Evolutionary conservation across 2,113 vertebrate genomes (phyloP), one percentile per base, ranked within the genome.

Genomic region (Stictonetta naevosa): DNA sequence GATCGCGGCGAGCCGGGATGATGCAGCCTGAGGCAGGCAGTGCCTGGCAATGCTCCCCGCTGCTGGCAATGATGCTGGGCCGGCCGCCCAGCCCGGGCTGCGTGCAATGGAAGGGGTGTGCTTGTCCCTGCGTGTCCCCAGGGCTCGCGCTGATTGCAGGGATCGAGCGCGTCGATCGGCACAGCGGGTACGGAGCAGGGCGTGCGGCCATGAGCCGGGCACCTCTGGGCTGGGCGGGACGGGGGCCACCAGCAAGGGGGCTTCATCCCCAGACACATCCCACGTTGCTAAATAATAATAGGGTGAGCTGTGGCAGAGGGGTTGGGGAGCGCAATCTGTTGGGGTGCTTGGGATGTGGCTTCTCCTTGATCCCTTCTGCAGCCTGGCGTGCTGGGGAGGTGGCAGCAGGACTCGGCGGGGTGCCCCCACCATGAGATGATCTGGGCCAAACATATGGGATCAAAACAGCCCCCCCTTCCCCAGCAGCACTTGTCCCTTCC

Each of bases 91-190:
- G 34, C 60, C 60, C 40, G 86, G 92, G 46, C 91, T 36, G 23
- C 1, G 3, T 87, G 96, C 93, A 77, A 95, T 95, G 96, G 96
- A 95, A 97, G 96, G 95, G 93, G 68, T 67, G 82, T 52, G 68
- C 64, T 91, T 48, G 83, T 95, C 90, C 88, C 92, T 38, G 67
- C 6, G 1, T 80, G 84, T 52, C 95, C 94, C 78, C n/a, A 0
- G 95, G 95, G 0, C 72, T 55, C 2, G 73, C 75, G 71, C 92
- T 85, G 91, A 95, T 96, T 96, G 93, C 86, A 79, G 93, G 81
- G 13, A 97, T 97, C 26, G 85, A 97, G 18, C 2, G 15, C 76
- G 88, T 97, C 13, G 94, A 97, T 16, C 1, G 2, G 38, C 52
- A 71, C 22, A 13, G 90, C 1, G 2, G 91, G 74, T 83, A 85